Evolutionary conservation across 2,797 vertebrate genomes (phyloP), one percentile per base, ranked within the genome.

Genomic region (Leptatherina wallacei): DNA sequence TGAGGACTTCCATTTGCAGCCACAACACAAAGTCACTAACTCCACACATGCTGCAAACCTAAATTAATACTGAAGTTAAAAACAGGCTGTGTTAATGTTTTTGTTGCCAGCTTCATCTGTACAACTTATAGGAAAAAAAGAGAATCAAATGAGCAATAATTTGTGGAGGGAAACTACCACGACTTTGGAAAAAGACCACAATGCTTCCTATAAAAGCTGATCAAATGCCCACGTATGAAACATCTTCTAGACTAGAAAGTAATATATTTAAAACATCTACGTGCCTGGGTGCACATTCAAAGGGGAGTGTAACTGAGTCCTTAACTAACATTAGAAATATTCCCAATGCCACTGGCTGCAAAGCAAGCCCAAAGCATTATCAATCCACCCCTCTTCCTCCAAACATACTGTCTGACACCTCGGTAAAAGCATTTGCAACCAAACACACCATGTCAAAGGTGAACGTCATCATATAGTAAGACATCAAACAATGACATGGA

Each of bases 91-190:
- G 42, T 49, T 20, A 49, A n/a, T 20, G n/a, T 7, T 3, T 10
- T 22, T 8, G 44, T 22, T 22, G 20, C 44, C 44, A 49, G 9
- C 44, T 49, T n/a, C 44, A 49, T 49, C 44, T 49, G 44, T n/a
- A 4, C 44, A 49, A 20, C 44, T n/a, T n/a, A 49, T 49, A 49
- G 44, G 44, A 20, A 49, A 49, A 44, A 49, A 49, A 22, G 44
- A 49, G 42, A 47, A 47, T 20, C 14, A 47, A 49, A 49, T 22
- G 20, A 49, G 44, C 44, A 22, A 49, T 49, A n/a, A 49, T 49
- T 49, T 49, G 44, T 22, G 44, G 44, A 49, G n/a, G 44, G 44
- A 49, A 49, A 49, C 44, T 49, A 49, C 44, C 44, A 49, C 44
- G 2, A 20, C 44, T 49, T 22, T 18, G 44, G 44, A 49, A 49